Base-by-base conservation (phyloP, 2,113 vertebrate species). In the Poeciliopsis occidentalis region DNA sequence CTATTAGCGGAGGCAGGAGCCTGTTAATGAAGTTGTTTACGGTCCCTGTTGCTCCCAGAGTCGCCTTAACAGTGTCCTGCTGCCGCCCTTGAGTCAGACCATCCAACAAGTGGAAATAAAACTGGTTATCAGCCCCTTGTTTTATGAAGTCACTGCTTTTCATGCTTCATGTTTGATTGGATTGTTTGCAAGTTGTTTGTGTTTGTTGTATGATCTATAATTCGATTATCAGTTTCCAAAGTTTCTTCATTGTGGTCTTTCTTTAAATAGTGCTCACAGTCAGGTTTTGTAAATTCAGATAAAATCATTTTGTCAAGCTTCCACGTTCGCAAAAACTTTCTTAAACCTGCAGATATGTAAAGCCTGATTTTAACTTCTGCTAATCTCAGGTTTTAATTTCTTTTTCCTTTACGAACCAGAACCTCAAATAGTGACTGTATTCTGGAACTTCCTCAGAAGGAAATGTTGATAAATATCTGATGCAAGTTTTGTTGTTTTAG, bases 21-120 rank as follows among this genome's bases (percentile, higher is more conserved):
- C n/a, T 5, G 67, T 81, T 94, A 94, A 94, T 94, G 92, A 94
- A 93, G 91, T 83, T 94, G 94, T 95, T 94, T 92, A 94, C 89
- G 69, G 62, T 72, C 75, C 82, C 76, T 88, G 87, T 88, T 85
- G 87, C 62, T 61, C 26, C 51, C 73, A 2, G 64, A 76, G 71
- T 80, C 66, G 6, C 79, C 74, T 82, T 37, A 22, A 69, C 77
- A 2, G 6, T 71, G 71, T 70, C 64, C 76, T 51, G 76, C 79
- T 82, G 83, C 82, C 5, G 51, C 51, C 71, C 79, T 75, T 86
- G 86, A 84, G 67, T 90, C 88, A 84, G 79, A 85, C 72, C 51
- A 60, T 64, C 31, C 54, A 68, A 75, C 72, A 39, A 44, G 69
- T 66, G 4, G 34, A 27, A 77, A 79, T 73, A 70, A 26, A 68